Percentiles rank a stretch among this genome's conserved stretches.
Conservation (phyloP, 35 echinoderm and acorn worm species). For the Apostichopus californicus region DNA sequence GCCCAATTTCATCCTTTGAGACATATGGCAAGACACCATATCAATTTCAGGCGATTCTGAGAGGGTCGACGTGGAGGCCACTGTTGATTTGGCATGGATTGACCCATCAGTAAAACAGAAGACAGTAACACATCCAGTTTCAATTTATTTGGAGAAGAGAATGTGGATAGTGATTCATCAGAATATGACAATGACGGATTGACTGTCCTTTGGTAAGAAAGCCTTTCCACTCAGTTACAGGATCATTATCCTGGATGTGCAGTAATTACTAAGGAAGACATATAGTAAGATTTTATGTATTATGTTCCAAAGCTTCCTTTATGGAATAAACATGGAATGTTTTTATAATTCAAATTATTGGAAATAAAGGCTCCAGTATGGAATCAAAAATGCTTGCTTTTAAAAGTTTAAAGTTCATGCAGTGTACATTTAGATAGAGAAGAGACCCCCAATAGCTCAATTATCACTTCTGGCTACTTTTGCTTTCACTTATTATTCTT, state of each 20-base stretch:
- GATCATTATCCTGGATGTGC: not conserved
- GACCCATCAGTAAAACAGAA: too few species aligned
- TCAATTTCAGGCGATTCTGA: too few species aligned
- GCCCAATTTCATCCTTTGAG: too few species aligned
- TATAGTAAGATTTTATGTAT: not conserved
- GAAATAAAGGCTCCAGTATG: not conserved
- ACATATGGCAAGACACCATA: too few species aligned
- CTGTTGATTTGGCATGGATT: too few species aligned
- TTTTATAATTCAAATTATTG: not conserved
- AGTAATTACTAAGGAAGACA: not conserved
- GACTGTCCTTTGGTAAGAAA: not conserved
- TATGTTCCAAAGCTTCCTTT: not conserved
- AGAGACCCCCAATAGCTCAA: not conserved
- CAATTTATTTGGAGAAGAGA: not conserved
- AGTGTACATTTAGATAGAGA: too few species aligned
- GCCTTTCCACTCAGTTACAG: not conserved
- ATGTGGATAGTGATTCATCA: too few species aligned
- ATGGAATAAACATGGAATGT: not conserved
- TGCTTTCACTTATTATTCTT: not conserved
- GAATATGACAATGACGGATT: not conserved
- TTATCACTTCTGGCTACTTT: not conserved
- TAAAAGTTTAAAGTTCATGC: too few species aligned
- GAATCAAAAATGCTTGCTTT: not conserved
- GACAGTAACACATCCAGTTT: not conserved
- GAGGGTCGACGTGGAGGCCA: too few species aligned